A percentile compares a stretch with the other conserved stretches of the same genome.
Evolutionary conservation across 2,888 invertebrate species (phyloP).

Genomic region (Lumbricus terrestris): DNA sequence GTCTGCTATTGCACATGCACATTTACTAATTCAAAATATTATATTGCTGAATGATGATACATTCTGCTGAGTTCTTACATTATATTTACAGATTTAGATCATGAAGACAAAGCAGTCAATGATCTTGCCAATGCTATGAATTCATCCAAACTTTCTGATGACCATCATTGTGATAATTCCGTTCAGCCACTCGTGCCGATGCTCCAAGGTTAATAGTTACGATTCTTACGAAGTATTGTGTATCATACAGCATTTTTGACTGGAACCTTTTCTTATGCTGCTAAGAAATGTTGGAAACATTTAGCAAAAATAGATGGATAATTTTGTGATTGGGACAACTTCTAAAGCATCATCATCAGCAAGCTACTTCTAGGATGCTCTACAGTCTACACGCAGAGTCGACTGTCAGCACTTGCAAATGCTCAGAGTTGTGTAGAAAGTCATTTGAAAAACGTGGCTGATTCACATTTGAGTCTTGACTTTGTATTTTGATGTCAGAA

Average conservation of each 20-base stretch:
- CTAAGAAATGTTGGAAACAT: not conserved
- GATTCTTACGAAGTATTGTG: not conserved
- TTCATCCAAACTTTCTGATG: not conserved
- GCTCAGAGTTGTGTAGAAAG: too few relatives aligned
- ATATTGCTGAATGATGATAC: not conserved
- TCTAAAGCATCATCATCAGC: too few relatives aligned
- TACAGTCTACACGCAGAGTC: too few relatives aligned
- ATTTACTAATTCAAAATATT: not conserved
- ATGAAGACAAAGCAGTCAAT: not conserved
- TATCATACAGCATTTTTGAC: not conserved
- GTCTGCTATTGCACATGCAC: not conserved
- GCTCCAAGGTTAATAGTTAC: not conserved
- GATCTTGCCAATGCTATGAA: not conserved
- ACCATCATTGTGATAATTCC: not conserved
- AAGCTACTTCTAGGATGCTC: too few relatives aligned
- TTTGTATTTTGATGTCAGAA: not conserved
- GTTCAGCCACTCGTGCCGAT: not conserved
- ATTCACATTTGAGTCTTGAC: too few relatives aligned
- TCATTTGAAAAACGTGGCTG: too few relatives aligned
- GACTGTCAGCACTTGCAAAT: too few relatives aligned
- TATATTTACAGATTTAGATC: not conserved
- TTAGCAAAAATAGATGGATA: not conserved
- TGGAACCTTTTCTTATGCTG: not conserved
- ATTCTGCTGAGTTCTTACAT: not conserved
- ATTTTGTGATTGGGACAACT: too few relatives aligned